These are phyloP conservation scores for Trichopoda pennipes DNA, from an alignment of 2,888 invertebrate genomes.

Conservation along the genomic window DNA sequence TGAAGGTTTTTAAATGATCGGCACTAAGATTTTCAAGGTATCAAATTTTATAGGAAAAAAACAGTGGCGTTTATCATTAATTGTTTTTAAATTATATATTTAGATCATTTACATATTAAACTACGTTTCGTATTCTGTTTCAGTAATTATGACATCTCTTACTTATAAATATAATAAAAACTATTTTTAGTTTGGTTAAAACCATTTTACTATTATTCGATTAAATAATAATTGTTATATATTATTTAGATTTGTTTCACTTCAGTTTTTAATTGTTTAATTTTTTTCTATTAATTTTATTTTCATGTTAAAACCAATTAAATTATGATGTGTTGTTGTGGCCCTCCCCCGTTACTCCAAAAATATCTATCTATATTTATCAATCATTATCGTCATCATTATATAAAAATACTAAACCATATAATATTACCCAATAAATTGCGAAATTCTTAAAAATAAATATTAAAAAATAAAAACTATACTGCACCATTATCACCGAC, in stretches of 20 bases:
- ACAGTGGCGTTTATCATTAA: neutral
- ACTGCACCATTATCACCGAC: slow-evolving; percentile 41
- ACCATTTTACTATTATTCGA: slow-evolving; percentile 12
- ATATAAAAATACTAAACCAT: slow-evolving; percentile 41
- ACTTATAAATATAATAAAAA: neutral
- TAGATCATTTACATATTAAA: slow-evolving; percentile 11
- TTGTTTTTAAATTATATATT: slow-evolving; percentile 31
- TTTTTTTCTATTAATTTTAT: slow-evolving; percentile 67
- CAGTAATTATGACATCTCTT: neutral
- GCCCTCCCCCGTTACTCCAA: slow-evolving; percentile 61
- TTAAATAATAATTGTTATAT: slow-evolving; percentile 25
- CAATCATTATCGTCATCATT: slow-evolving; percentile 47
- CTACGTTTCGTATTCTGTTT: neutral
- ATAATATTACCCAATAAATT: slow-evolving; percentile 36
- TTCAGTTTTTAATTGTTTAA: slow-evolving; percentile 44
- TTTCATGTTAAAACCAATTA: slow-evolving; percentile 68
- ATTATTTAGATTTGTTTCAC: slow-evolving; percentile 51
- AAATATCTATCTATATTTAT: slow-evolving; percentile 48
- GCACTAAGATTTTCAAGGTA: too few species aligned
- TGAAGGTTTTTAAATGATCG: too few species aligned
- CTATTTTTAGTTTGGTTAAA: neutral
- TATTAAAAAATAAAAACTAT: slow-evolving; percentile 13
- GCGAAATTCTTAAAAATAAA: slow-evolving; percentile 21
- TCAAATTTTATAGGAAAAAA: too few species aligned
- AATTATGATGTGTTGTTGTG: slow-evolving; percentile 67